phyloP scores from a whole-genome alignment of 2,113 vertebrate species.

The Toxostoma redivivum region DNA sequence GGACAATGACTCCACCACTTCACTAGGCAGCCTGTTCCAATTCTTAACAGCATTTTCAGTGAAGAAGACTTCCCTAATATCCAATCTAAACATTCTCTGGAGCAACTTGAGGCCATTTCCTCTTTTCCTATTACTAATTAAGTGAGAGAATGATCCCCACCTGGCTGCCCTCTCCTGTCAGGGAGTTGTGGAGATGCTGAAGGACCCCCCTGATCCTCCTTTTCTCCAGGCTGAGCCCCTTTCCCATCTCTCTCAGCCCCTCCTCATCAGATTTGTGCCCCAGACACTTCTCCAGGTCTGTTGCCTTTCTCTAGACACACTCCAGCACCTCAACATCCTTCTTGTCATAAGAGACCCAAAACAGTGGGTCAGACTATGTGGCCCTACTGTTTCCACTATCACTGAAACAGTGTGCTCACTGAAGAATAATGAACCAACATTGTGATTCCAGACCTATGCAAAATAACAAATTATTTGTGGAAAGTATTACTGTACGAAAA shows the following conservation, averaged over 20 bases:
- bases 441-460: background rate
- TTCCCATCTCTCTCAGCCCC: rapidly evolving
- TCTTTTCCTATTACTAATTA: background rate
- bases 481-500: background rate
- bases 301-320: background rate
- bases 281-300: background rate
- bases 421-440: background rate
- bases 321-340: background rate
- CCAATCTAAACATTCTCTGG: background rate
- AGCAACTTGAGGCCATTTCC: background rate
- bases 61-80: background rate
- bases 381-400: background rate
- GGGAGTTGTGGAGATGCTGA: background rate
- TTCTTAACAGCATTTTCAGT: background rate
- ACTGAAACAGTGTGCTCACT: background rate
- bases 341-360: background rate
- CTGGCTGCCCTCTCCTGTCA: background rate
- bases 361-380: background rate
- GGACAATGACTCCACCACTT: background rate
- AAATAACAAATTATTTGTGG: background rate
- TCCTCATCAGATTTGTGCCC: background rate
- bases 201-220: rapidly evolving
- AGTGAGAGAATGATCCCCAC: rapidly evolving
- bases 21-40: background rate
- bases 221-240: background rate